Conservation (phyloP, 2,113 vertebrate genomes). For the Tichodroma muraria region DNA sequence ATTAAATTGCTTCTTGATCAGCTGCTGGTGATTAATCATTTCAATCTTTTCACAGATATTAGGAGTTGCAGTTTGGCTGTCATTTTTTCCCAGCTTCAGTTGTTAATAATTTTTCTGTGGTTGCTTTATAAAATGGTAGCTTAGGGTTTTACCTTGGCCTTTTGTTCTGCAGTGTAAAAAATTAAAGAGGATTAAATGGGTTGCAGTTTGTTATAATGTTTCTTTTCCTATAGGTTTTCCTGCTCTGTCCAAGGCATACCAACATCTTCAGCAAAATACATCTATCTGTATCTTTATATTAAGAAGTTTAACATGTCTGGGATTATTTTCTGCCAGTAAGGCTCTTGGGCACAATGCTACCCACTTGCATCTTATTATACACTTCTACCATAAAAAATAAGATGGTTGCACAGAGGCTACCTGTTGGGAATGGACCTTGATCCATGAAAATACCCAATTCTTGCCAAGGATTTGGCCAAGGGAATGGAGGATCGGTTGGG, state of each 20-base stretch:
- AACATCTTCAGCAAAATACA: neutral
- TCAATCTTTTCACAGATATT: neutral
- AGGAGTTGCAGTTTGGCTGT: neutral
- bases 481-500: neutral
- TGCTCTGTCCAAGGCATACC: neutral
- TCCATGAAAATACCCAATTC: neutral
- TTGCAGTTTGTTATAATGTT: neutral
- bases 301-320: neutral
- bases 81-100: neutral
- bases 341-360: neutral
- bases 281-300: neutral
- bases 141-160: neutral
- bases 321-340: neutral
- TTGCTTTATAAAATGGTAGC: neutral
- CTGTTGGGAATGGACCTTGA: neutral
- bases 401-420: neutral
- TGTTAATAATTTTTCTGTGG: neutral
- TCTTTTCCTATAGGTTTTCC: neutral
- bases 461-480: neutral
- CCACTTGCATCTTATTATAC: neutral
- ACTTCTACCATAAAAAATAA: neutral
- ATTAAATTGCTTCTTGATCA: constrained; percentile 26
- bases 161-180: neutral
- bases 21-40: neutral
- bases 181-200: neutral